Base-by-base conservation (phyloP, 2,888 invertebrate genomes). In the Pteria penguin region DNA sequence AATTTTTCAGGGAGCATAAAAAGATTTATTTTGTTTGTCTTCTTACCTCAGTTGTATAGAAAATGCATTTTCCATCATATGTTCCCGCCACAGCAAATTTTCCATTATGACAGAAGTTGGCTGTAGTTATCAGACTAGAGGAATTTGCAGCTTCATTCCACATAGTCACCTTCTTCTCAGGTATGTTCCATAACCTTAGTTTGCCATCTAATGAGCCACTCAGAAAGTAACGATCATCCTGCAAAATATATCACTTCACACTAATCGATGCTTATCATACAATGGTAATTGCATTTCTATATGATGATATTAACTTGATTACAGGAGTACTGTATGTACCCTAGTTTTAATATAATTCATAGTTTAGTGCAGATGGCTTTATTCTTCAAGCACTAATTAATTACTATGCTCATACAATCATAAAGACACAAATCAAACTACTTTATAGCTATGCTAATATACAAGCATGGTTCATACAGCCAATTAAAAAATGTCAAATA, bases 191-290 rank as follows among this genome's bases (percentile, higher is more conserved):
- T 5, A 99, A 93, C n/a, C 99, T 94, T 66, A 99, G 93, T 93
- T 99, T 99, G 1, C 99, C 99, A 92, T 99, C 99, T 62, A 99
- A 93, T 26, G 98, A 98, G 22, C 99, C 99, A 76, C 98, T 98
- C 45, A 99, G 93, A 93, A 99, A 99, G 92, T 98, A 95, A n/a
- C 94, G 91, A 87, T 94, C 94, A 90, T 94, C 94, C 93, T 94
- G 83, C 18, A 87, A 84, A 75, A 69, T 11, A 4, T 8, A 45
- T 26, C 18, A 8, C 24, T 8, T 24, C 36, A 36, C 36, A 65
- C 26, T n/a, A 45, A 32, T 18, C 54, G 2, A 67, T 11, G 3
- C 27, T 4, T 52, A 52, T 27, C 26, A 27, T 22, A 66, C 52
- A 66, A 66, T 32, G n/a, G 8, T n/a, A n/a, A n/a, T n/a, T n/a